Conservation (phyloP, 2,113 vertebrate genomes). For the Sorex fumeus region DNA sequence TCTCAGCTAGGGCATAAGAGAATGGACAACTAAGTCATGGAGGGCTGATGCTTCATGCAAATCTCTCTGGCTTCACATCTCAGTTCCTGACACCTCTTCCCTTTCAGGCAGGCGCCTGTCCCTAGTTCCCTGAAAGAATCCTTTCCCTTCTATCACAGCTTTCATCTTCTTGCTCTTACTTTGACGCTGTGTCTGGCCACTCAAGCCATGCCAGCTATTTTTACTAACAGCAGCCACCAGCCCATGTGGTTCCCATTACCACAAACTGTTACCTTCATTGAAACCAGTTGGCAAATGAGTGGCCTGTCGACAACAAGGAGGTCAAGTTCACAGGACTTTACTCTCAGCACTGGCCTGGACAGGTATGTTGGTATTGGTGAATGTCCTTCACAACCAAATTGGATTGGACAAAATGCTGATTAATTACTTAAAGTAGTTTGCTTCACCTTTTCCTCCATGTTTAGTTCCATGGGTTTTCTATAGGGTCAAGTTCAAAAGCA, state of each 20-base stretch:
- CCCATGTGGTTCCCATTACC: constrained; percentile 82
- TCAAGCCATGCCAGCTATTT: constrained; percentile 64
- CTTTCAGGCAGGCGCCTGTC: not conserved
- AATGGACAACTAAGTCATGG: constrained; percentile 19
- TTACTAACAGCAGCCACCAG: constrained; percentile 79
- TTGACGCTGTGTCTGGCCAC: constrained; percentile 62
- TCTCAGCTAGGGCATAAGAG: constrained; percentile 12
- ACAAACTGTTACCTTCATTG: constrained; percentile 82
- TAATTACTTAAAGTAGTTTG: constrained; percentile 33
- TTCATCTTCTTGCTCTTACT: constrained; percentile 32
- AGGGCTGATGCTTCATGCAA: constrained; percentile 48
- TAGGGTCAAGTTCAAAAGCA: constrained; percentile 4
- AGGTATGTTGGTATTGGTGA: constrained; percentile 27
- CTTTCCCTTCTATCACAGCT: not conserved
- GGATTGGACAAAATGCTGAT: constrained; percentile 40
- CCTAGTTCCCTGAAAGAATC: constrained; percentile 7
- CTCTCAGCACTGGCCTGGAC: constrained; percentile 44
- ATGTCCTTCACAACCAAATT: constrained; percentile 65
- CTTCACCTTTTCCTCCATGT: not conserved
- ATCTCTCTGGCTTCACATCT: constrained; percentile 31
- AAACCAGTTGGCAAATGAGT: constrained; percentile 76
- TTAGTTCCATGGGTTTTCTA: constrained; percentile 58
- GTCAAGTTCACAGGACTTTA: constrained; percentile 60
- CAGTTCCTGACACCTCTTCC: constrained; percentile 25
- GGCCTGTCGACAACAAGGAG: constrained; percentile 26